Percentiles rank a stretch among this genome's conserved stretches.
Evolutionary conservation across 2,797 vertebrate genomes (phyloP).

Genomic region (Dermochelys coriacea): DNA sequence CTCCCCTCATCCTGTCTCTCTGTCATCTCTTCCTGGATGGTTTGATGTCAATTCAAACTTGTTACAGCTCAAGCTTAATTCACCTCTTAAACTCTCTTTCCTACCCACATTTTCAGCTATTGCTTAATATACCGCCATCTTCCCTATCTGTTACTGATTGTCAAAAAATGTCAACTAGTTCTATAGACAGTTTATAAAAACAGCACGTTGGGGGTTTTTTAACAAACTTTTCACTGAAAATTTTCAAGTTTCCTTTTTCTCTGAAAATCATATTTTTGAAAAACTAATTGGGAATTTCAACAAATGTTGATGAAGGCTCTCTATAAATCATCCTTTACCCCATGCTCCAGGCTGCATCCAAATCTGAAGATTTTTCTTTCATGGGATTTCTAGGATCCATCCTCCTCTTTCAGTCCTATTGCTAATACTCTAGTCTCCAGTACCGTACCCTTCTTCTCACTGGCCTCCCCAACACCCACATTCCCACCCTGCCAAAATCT

Average conservation of each 20-base stretch:
- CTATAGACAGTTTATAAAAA: not conserved
- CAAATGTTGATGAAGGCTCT: not conserved
- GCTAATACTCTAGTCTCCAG: not conserved
- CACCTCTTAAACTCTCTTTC: not conserved
- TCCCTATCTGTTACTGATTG: not conserved
- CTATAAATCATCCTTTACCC: not conserved
- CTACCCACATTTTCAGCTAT: not conserved
- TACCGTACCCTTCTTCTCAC: not conserved
- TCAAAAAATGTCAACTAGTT: not conserved
- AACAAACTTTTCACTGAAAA: not conserved
- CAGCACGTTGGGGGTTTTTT: not conserved
- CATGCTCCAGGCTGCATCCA: not conserved
- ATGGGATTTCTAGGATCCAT: not conserved
- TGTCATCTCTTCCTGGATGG: slow-evolving; percentile 29
- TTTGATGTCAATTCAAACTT: slow-evolving; percentile 57
- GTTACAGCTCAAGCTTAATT: slow-evolving; percentile 28
- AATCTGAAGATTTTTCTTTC: not conserved
- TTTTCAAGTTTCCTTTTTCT: not conserved
- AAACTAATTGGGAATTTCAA: too few species aligned
- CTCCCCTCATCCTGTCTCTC: slow-evolving; percentile 44
- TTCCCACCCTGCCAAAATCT: not conserved
- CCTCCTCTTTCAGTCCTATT: not conserved
- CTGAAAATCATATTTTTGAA: not conserved
- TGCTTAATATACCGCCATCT: not conserved
- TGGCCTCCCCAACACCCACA: not conserved